Conservation (phyloP, 2,797 vertebrate genomes). For the Odontamblyopus rebecca region DNA sequence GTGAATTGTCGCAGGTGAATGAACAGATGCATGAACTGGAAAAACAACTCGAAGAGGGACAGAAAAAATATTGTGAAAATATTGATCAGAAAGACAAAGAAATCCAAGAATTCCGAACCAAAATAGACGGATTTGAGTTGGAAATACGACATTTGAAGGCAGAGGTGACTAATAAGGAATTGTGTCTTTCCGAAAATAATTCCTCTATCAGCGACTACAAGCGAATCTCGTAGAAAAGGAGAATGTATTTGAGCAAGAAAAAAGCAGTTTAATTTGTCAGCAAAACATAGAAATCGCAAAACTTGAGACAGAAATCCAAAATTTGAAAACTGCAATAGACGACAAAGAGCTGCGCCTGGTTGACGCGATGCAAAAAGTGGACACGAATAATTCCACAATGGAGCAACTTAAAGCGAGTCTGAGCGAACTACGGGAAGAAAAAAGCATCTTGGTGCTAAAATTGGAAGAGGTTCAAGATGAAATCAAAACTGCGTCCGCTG, state of each 20-base stretch:
- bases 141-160: slow-evolving; percentile 53
- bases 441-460: slow-evolving; percentile 55
- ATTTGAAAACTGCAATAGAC: slow-evolving; percentile 55
- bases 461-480: slow-evolving; percentile 73
- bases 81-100: slow-evolving; percentile 74
- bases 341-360: slow-evolving; percentile 71
- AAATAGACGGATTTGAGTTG: slow-evolving; percentile 45
- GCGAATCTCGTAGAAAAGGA: slow-evolving; percentile 54
- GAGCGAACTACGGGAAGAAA: slow-evolving; percentile 67
- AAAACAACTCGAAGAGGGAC: slow-evolving; percentile 54
- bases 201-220: slow-evolving; percentile 69
- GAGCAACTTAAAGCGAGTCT: slow-evolving; percentile 63
- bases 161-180: slow-evolving; percentile 71
- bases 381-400: slow-evolving; percentile 68
- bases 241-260: slow-evolving; percentile 53
- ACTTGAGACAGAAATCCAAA: slow-evolving; percentile 63
- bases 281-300: slow-evolving; percentile 51
- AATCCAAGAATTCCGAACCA: slow-evolving; percentile 53
- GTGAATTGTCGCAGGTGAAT: slow-evolving; percentile 63
- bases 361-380: slow-evolving; percentile 62
- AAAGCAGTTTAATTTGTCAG: slow-evolving; percentile 57
- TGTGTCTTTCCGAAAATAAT: slow-evolving; percentile 69
- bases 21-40: slow-evolving; percentile 66
- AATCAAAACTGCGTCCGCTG: slow-evolving; percentile 31
- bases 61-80: slow-evolving; percentile 56